phyloP scores from a whole-genome alignment of 2,888 invertebrate genomes.

The Cryptus armator region DNA sequence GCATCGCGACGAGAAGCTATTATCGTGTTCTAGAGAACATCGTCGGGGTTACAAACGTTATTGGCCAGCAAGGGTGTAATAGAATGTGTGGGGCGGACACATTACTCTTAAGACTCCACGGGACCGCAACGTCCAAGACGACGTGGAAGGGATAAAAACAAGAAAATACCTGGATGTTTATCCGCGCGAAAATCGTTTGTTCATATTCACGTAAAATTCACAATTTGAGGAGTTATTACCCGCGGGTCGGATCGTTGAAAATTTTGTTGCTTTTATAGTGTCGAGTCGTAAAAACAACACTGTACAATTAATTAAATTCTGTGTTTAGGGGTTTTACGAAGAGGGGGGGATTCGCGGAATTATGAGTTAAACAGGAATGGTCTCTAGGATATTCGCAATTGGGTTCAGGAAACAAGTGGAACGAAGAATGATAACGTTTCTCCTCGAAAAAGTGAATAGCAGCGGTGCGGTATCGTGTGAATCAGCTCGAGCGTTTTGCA shows the following conservation, averaged over 20 bases:
- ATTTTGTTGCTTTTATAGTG: background rate
- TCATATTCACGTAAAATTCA: background rate
- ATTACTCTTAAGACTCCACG: background rate
- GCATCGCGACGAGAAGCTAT: conserved; percentile 34
- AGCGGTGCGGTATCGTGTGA: conserved; percentile 65
- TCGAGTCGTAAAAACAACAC: conserved; percentile 38
- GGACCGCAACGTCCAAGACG: background rate
- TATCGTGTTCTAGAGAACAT: conserved; percentile 8
- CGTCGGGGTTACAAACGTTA: background rate
- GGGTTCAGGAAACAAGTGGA: background rate
- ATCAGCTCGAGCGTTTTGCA: conserved; percentile 55
- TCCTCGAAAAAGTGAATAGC: conserved; percentile 46
- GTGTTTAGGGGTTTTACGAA: conserved; percentile 25
- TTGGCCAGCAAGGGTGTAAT: conserved; percentile 11
- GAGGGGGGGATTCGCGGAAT: conserved; percentile 16
- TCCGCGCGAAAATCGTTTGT: too few species aligned
- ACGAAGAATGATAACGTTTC: conserved; percentile 25
- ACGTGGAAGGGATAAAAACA: background rate
- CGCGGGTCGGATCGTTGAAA: background rate
- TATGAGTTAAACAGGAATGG: background rate
- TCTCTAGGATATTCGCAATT: background rate
- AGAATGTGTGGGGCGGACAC: background rate
- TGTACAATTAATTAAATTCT: conserved; percentile 66
- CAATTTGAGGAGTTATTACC: background rate
- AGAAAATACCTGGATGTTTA: background rate